Conservation (phyloP, 2,888 invertebrate species). For the Ethmia dodecea region DNA sequence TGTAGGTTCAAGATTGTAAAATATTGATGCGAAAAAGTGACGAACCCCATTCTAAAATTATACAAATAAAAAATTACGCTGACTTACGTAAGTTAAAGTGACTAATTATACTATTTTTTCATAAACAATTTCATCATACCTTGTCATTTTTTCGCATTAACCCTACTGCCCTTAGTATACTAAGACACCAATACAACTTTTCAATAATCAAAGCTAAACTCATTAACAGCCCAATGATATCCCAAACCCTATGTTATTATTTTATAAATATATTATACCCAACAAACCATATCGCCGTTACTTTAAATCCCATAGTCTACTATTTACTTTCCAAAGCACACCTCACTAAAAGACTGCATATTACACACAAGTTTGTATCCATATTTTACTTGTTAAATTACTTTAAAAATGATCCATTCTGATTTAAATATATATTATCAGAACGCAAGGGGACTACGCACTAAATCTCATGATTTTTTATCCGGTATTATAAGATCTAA, state of each 20-base stretch:
- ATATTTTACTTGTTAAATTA: neutral
- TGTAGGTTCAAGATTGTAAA: constrained; percentile 16
- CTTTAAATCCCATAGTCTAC: neutral
- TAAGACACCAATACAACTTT: no score
- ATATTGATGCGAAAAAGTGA: constrained; percentile 14
- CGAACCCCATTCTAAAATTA: constrained; percentile 1
- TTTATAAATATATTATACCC: no score
- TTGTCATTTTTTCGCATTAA: no score
- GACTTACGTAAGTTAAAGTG: constrained; percentile 6
- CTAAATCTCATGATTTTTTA: constrained; percentile 13
- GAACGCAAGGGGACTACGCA: no score
- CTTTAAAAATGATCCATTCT: neutral
- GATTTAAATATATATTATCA: constrained; percentile 9
- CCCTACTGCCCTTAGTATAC: no score
- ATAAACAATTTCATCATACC: no score
- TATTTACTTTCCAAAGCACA: no score
- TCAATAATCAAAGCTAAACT: no score
- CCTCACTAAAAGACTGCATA: no score
- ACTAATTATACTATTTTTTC: neutral
- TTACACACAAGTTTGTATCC: neutral
- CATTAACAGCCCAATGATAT: no score
- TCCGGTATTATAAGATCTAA: constrained; percentile 3
- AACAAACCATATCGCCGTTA: no score
- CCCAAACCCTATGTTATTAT: no score
- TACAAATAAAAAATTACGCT: neutral